phyloP scores from a whole-genome alignment of 2,113 vertebrate genomes.

The Platanista minor region DNA sequence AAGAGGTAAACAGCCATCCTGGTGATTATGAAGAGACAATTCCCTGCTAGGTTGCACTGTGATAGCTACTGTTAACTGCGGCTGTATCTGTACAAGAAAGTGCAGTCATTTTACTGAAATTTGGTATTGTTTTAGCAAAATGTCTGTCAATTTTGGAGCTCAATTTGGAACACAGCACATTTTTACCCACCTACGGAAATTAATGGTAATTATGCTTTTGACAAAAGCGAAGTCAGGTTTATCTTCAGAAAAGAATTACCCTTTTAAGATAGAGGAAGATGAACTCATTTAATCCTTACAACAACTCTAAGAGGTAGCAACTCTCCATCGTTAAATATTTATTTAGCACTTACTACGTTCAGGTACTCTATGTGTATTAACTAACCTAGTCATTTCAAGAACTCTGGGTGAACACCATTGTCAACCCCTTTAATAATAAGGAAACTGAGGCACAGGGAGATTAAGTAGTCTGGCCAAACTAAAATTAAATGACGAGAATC shows the following conservation, averaged over 20 bases:
- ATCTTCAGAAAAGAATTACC: slow-evolving; percentile 1
- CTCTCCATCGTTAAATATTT: not conserved
- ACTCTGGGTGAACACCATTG: not conserved
- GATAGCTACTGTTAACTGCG: not conserved
- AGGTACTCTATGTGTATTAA: not conserved
- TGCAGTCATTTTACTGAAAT: not conserved
- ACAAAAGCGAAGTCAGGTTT: not conserved
- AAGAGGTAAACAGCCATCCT: not conserved
- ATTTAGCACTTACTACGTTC: not conserved
- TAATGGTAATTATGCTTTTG: not conserved
- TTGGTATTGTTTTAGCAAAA: not conserved
- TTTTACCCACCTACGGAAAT: slow-evolving; percentile 1
- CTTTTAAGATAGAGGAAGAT: not conserved
- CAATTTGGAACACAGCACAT: not conserved
- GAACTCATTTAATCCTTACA: slow-evolving; percentile 10
- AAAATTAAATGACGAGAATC: not conserved
- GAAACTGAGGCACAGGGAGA: not conserved
- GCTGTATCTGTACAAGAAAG: not conserved
- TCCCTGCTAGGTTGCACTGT: not conserved
- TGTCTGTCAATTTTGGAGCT: not conserved
- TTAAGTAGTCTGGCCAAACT: not conserved
- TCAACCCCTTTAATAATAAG: not conserved
- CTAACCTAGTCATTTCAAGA: not conserved
- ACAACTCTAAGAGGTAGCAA: not conserved
- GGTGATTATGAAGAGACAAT: not conserved